Evolutionary conservation across 2,888 invertebrate genomes (phyloP).

Genomic region (Lasioglossum leucozonium): DNA sequence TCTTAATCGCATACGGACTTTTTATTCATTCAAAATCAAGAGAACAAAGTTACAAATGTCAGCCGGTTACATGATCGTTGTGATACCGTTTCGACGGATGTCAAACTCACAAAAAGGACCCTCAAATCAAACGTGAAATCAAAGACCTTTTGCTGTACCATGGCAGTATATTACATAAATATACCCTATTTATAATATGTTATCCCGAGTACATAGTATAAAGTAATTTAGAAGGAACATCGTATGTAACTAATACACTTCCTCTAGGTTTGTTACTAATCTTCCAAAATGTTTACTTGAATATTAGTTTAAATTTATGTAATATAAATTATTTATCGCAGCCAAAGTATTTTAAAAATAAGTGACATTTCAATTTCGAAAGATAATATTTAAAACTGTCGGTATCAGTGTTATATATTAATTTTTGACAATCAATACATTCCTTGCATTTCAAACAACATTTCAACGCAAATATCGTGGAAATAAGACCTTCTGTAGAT

Average conservation of each 20-base stretch:
- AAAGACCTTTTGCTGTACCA: constrained; percentile 1
- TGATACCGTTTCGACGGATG: constrained; percentile 50
- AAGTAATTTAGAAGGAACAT: constrained; percentile 14
- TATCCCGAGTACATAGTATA: background rate
- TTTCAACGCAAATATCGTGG: constrained; percentile 69
- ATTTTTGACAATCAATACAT: constrained; percentile 32
- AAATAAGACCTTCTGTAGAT: constrained; percentile 72
- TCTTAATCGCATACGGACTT: constrained; percentile 70
- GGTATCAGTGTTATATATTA: constrained; percentile 33
- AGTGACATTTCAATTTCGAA: constrained; percentile 6
- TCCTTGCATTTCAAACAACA: constrained; percentile 35
- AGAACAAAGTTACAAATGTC: constrained; percentile 75
- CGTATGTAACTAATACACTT: background rate
- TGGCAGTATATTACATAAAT: constrained; percentile 4
- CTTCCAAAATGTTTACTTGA: constrained; percentile 20
- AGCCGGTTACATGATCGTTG: constrained; percentile 62
- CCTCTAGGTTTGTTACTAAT: constrained; percentile 1
- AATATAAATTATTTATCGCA: background rate
- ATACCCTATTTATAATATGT: constrained; percentile 4
- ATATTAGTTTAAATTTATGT: background rate
- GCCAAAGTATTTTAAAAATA: constrained; percentile 9
- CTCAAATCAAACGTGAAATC: constrained; percentile 22
- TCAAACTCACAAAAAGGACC: constrained; percentile 39
- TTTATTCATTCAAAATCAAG: constrained; percentile 77
- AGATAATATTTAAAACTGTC: constrained; percentile 27